A percentile compares a stretch with the other conserved stretches of the same genome.
Conservation (phyloP, 2,888 invertebrate genomes). For the Maniola hyperantus region DNA sequence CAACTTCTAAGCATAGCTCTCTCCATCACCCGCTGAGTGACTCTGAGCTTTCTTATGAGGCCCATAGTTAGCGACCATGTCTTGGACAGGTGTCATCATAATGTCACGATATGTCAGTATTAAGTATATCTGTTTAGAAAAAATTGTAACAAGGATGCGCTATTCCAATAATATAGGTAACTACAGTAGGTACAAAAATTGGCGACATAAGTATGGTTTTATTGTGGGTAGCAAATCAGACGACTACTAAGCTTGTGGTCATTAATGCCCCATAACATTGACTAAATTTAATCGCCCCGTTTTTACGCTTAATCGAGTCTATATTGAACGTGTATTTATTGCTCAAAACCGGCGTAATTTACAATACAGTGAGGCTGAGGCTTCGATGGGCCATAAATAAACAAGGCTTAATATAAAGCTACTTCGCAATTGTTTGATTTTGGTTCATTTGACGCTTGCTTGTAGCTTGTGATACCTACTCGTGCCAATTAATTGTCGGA, state of each 20-base stretch:
- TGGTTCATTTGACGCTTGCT: slow-evolving; percentile 4
- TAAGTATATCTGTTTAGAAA: too few species aligned
- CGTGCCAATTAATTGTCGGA: too few species aligned
- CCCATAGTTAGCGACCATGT: too few species aligned
- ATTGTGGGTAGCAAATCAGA: background rate
- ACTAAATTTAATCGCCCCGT: slow-evolving; percentile 73
- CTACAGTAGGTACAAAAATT: too few species aligned
- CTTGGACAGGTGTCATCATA: too few species aligned
- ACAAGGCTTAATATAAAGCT: slow-evolving; percentile 61
- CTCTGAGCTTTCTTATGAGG: too few species aligned
- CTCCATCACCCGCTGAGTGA: too few species aligned
- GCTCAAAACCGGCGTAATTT: slow-evolving; percentile 68
- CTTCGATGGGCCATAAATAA: slow-evolving; percentile 65
- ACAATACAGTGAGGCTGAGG: slow-evolving; percentile 58
- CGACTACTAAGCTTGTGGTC: background rate
- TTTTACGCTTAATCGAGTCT: slow-evolving; percentile 63
- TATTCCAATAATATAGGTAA: too few species aligned
- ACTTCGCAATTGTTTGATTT: slow-evolving; percentile 58
- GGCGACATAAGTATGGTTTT: background rate
- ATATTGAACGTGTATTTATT: slow-evolving; percentile 63
- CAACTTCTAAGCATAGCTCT: too few species aligned
- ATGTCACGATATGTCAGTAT: too few species aligned
- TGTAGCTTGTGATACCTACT: too few species aligned
- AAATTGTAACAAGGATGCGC: too few species aligned
- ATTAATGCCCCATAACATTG: slow-evolving; percentile 52